Conservation (phyloP, 1,140 invertebrate genomes). For the Papilio glaucus region DNA sequence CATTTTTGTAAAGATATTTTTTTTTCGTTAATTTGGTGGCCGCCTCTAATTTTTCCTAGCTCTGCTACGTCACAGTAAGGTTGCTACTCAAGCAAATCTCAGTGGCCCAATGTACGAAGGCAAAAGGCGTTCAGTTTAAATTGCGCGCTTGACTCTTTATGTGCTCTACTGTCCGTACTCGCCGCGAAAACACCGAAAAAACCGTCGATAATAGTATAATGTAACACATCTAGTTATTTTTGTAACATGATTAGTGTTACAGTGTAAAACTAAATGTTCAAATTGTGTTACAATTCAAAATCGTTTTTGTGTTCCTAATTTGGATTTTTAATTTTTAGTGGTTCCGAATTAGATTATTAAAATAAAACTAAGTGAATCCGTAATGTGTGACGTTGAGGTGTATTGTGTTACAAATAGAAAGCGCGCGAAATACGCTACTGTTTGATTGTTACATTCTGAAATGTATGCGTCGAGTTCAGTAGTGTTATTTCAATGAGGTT, state of each 20-base stretch:
- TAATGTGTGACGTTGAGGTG: conserved; percentile 24
- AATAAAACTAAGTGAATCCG: not conserved
- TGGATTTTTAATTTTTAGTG: not conserved
- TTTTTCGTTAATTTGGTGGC: conserved; percentile 38
- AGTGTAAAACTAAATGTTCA: not conserved
- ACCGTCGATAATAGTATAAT: not conserved
- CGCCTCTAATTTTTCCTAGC: conserved; percentile 61
- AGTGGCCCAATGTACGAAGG: conserved; percentile 54
- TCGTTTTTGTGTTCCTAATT: conserved; percentile 23
- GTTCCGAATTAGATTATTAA: conserved; percentile 1
- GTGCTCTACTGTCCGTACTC: conserved; percentile 62
- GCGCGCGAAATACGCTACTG: conserved; percentile 17
- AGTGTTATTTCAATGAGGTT: not conserved
- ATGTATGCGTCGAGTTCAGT: not conserved
- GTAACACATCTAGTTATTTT: conserved; percentile 27
- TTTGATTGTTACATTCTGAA: not conserved
- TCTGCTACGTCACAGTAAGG: conserved; percentile 59
- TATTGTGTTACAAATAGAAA: conserved; percentile 27
- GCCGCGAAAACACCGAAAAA: conserved; percentile 12
- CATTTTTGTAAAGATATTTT: not conserved
- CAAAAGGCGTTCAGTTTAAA: conserved; percentile 68
- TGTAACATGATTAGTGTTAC: conserved; percentile 31
- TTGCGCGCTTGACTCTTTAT: conserved; percentile 64
- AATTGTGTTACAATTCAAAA: conserved; percentile 2
- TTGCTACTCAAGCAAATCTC: conserved; percentile 71